A percentile compares a stretch with the other conserved stretches of the same genome.
phyloP scores from a whole-genome alignment of 2,888 invertebrate genomes.

The Drosophila villosipedis region DNA sequence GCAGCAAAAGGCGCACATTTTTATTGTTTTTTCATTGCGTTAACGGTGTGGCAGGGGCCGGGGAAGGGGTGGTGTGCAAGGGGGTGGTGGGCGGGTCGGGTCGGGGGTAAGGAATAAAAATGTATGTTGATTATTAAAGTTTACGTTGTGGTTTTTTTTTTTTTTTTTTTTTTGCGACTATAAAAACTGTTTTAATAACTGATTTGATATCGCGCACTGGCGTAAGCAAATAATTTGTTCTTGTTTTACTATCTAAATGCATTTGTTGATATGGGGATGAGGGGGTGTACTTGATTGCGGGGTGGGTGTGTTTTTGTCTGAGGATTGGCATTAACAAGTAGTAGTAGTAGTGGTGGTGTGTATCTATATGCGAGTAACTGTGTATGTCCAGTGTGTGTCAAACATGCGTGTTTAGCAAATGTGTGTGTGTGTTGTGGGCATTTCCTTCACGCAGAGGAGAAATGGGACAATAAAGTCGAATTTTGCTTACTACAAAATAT shows the following conservation, averaged over 20 bases:
- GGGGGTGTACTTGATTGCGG: constrained; percentile 3
- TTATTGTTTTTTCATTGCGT: constrained; percentile 15
- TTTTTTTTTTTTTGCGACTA: constrained; percentile 59
- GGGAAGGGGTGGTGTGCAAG: constrained; percentile 20
- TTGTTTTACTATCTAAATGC: constrained; percentile 44
- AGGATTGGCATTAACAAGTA: constrained; percentile 18
- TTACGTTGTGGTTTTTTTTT: constrained; percentile 37
- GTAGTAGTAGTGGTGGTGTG: constrained; percentile 1
- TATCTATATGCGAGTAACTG: constrained; percentile 29
- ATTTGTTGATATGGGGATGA: constrained; percentile 24
- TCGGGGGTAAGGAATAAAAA: constrained; percentile 74
- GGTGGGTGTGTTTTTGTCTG: constrained; percentile 3
- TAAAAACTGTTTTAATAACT: constrained; percentile 50
- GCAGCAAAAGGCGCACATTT: constrained; percentile 38
- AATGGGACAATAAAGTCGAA: neutral
- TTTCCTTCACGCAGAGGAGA: neutral
- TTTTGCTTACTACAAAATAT: neutral
- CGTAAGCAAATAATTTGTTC: constrained; percentile 50
- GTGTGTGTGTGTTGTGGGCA: neutral
- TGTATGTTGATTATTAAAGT: constrained; percentile 81
- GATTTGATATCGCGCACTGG: constrained; percentile 36
- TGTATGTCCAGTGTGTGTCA: constrained; percentile 13
- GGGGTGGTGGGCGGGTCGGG: constrained; percentile 9
- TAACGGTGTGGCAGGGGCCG: constrained; percentile 44
- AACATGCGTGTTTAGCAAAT: constrained; percentile 1